A percentile compares a stretch with the other conserved stretches of the same genome.
phyloP scores from a whole-genome alignment of 2,113 vertebrate genomes.

The Seriola aureovittata region DNA sequence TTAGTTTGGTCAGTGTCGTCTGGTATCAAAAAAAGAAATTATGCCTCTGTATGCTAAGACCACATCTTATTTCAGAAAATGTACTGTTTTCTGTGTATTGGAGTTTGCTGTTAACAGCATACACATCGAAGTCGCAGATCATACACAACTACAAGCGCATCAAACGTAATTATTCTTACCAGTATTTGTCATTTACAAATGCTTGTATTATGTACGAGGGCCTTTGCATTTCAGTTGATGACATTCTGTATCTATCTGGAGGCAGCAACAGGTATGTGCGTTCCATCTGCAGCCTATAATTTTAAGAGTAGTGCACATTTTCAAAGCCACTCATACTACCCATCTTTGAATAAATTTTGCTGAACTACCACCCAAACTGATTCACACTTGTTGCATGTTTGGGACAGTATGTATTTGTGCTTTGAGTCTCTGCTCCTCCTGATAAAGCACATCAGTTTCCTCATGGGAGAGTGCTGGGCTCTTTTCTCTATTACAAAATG shows the following conservation, averaged over 20 bases:
- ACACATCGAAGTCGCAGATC: not conserved
- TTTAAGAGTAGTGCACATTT: conserved; percentile 16
- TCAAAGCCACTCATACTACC: conserved; percentile 27
- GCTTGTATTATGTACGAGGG: conserved; percentile 45
- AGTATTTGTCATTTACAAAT: conserved; percentile 15
- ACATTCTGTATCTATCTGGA: conserved; percentile 31
- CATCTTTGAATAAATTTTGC: conserved; percentile 11
- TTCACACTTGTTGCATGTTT: conserved; percentile 54
- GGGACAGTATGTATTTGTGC: conserved; percentile 17
- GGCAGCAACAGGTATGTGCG: conserved; percentile 10
- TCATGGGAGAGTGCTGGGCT: conserved; percentile 26
- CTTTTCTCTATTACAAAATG: conserved; percentile 55
- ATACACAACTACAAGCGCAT: conserved; percentile 1
- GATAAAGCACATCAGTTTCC: conserved; percentile 48
- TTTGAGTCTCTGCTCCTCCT: conserved; percentile 13
- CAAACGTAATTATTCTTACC: conserved; percentile 26
- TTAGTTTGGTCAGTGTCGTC: conserved; percentile 40
- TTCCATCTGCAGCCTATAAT: conserved; percentile 30
- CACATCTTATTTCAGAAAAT: conserved; percentile 15
- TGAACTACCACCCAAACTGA: conserved; percentile 9
- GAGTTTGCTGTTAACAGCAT: conserved; percentile 10
- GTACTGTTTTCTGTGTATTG: conserved; percentile 13
- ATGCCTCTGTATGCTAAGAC: not conserved
- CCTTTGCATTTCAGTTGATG: conserved; percentile 35
- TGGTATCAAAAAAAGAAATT: conserved; percentile 18